Base-by-base conservation (phyloP, 2,113 vertebrate species). In the Plectropomus leopardus region DNA sequence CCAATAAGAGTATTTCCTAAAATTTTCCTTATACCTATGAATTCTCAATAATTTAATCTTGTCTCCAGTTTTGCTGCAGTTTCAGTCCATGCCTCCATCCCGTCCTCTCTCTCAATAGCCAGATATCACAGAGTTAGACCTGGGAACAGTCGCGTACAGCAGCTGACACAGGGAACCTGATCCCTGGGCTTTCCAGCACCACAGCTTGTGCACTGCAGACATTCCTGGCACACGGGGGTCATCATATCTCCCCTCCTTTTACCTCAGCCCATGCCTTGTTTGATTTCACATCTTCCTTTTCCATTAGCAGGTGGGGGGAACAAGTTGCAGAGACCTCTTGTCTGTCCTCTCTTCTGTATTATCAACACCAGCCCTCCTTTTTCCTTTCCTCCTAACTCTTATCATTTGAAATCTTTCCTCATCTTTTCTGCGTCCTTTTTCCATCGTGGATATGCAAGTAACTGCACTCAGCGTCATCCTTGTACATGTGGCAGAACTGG, bases 141-240 rank as follows among this genome's bases (percentile, higher is more conserved):
- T 70, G 79, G 84, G 83, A 89, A 79, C 84, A 61, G 87, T 45
- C n/a, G 78, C 28, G 80, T 19, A 79, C 80, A 75, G 91, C 92
- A 94, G 93, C 91, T 94, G 93, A 94, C 87, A 83, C 47, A 15
- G 71, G 91, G 86, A 94, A 94, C 83, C 91, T 80, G 91, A 94
- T 94, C 92, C 82, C 76, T 64, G 64, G 72, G 88, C 83, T 92
- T 91, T 92, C 88, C 90, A 87, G 73, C 86, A 77, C 85, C 86
- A 83, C 79, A 85, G 91, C 86, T 57, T 79, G 79, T 80, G 87
- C 71, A 65, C 86, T 83, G 88, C 84, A 86, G 72, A 88, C 90
- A 93, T 93, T 94, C 89, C 88, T 86, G 82, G 85, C 71, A 75
- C 86, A 58, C 30, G 16, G 53, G 69, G 82, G 65, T 88, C 88